phyloP scores from a whole-genome alignment of 2,797 vertebrate species.

The Brotula barbata region DNA sequence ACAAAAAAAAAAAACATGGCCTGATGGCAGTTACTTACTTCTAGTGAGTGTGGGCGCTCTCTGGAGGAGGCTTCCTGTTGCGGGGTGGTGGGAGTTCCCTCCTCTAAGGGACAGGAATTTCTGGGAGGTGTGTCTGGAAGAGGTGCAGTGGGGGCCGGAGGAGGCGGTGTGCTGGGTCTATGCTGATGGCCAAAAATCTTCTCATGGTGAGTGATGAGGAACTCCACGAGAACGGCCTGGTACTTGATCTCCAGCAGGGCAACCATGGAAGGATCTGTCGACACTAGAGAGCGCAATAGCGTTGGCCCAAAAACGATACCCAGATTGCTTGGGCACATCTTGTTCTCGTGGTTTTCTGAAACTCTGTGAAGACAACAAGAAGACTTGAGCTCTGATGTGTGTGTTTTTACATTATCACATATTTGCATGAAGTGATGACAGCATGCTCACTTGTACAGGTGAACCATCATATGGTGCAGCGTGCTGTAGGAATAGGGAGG shows the following conservation, averaged over 20 bases:
- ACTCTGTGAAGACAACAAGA: constrained; percentile 79
- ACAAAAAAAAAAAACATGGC: neutral
- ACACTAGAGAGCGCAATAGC: constrained; percentile 82
- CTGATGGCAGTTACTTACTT: constrained; percentile 67
- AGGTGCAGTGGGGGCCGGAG: constrained; percentile 67
- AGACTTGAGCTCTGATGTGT: too few species aligned
- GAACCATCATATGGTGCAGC: constrained; percentile 83
- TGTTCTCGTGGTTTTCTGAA: constrained; percentile 87
- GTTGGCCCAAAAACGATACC: constrained; percentile 96
- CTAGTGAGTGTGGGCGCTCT: constrained; percentile 74
- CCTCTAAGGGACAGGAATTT: constrained; percentile 52
- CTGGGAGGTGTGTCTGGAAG: constrained; percentile 70
- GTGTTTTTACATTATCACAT: too few species aligned
- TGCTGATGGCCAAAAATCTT: constrained; percentile 78
- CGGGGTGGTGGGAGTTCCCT: constrained; percentile 22
- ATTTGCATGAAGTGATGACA: too few species aligned
- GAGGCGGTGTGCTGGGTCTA: constrained; percentile 65
- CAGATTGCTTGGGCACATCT: constrained; percentile 92
- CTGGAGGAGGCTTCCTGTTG: constrained; percentile 53
- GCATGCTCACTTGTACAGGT: constrained; percentile 82
- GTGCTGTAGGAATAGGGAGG: constrained; percentile 84
- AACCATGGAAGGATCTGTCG: constrained; percentile 76
- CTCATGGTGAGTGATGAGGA: constrained; percentile 86
- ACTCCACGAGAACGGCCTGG: constrained; percentile 88
- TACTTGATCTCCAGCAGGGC: constrained; percentile 88